Evolutionary conservation across 2,113 vertebrate genomes (phyloP).

Genomic region (Labeo rohita): DNA sequence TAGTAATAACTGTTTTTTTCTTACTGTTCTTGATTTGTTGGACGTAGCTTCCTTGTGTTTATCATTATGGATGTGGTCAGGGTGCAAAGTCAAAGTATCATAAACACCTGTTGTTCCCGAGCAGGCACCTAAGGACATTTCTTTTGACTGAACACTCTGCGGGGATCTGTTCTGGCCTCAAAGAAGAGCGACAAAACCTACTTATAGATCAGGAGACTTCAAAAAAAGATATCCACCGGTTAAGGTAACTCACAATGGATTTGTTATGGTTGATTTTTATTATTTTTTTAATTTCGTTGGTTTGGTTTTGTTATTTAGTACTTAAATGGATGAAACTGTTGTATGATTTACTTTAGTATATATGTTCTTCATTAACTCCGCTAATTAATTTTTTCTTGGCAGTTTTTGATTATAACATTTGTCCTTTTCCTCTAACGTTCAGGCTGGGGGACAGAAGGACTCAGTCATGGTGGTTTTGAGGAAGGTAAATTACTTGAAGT

Average conservation of each 20-base stretch:
- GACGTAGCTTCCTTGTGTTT: neutral
- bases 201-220: neutral
- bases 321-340: neutral
- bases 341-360: neutral
- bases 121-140: slow-evolving; percentile 58
- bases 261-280: neutral
- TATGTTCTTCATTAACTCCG: neutral
- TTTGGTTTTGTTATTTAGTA: neutral
- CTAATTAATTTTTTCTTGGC: neutral
- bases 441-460: slow-evolving; percentile 49
- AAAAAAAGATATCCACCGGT: neutral
- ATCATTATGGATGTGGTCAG: slow-evolving; percentile 43
- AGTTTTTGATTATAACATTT: neutral
- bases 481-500: slow-evolving; percentile 65
- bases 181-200: neutral
- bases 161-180: neutral
- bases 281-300: neutral
- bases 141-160: neutral
- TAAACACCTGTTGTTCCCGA: slow-evolving; percentile 63
- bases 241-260: neutral
- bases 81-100: slow-evolving; percentile 79
- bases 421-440: slow-evolving; percentile 6
- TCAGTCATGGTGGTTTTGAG: slow-evolving; percentile 73
- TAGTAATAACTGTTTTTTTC: neutral
- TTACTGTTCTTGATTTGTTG: neutral